Percentiles rank a stretch among this genome's conserved stretches.
phyloP scores from a whole-genome alignment of 2,113 vertebrate genomes.

The Actenoides lindsayi region DNA sequence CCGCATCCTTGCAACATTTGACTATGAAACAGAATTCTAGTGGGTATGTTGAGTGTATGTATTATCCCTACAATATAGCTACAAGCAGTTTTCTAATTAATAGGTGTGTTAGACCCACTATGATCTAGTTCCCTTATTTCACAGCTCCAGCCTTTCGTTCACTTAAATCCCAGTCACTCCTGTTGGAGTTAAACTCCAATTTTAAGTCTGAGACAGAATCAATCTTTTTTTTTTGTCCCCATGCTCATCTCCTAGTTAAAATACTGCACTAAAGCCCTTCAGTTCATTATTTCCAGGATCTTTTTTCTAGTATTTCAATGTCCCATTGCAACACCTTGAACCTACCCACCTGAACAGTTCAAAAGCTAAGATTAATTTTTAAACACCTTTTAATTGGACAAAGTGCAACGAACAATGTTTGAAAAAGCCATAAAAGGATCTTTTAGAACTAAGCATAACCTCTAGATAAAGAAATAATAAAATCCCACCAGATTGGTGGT shows the following conservation, averaged over 20 bases:
- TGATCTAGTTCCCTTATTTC: background rate
- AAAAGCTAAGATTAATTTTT: too few species aligned
- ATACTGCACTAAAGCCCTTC: background rate
- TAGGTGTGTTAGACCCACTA: background rate
- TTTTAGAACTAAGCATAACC: too few species aligned
- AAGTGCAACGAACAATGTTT: too few species aligned
- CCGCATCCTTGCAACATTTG: background rate
- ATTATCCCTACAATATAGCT: background rate
- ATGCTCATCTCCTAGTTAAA: background rate
- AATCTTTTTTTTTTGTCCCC: background rate
- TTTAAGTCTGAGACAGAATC: background rate
- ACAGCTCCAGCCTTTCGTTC: background rate
- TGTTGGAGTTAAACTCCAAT: background rate
- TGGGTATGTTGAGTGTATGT: background rate
- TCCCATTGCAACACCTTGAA: too few species aligned
- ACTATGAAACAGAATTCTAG: background rate
- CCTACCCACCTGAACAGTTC: too few species aligned
- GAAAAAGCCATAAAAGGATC: too few species aligned
- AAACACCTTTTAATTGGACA: too few species aligned
- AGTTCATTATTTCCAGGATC: too few species aligned
- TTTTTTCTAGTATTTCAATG: too few species aligned
- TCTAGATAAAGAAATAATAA: too few species aligned
- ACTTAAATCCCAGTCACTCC: background rate
- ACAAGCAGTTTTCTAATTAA: background rate
- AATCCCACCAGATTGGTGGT: too few species aligned